phyloP scores from a whole-genome alignment of 2,888 invertebrate genomes.

The Monoplex corrugatus region DNA sequence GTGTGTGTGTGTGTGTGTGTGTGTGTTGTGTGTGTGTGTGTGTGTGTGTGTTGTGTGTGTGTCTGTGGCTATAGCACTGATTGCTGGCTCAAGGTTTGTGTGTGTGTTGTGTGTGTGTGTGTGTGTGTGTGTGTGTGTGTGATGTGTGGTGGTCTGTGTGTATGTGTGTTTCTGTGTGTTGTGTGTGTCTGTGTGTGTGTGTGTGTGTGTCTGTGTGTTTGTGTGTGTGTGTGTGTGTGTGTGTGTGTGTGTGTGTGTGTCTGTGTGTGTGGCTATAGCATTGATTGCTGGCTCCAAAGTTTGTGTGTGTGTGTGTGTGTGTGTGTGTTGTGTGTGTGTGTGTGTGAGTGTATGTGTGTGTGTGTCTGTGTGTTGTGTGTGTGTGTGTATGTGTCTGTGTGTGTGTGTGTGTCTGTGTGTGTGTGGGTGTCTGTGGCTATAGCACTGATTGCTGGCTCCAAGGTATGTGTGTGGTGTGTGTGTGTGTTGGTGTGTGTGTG shows the following conservation, averaged over 20 bases:
- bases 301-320: conserved; percentile 9
- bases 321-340: conserved; percentile 87
- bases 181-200: background rate
- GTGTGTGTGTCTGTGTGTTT: conserved; percentile 4
- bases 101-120: background rate
- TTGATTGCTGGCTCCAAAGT: no score
- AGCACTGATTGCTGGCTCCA: no score
- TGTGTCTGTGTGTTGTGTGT: conserved; percentile 83
- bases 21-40: conserved; percentile 90
- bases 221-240: background rate
- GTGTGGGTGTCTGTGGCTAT: conserved; percentile 85
- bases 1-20: conserved; percentile 85
- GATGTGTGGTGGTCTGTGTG: conserved; percentile 76
- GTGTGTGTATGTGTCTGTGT: conserved; percentile 90
- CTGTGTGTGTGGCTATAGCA: conserved; percentile 14
- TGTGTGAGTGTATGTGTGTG: conserved; percentile 85
- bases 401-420: conserved; percentile 84
- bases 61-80: background rate
- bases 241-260: conserved; percentile 14
- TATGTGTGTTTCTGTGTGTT: conserved; percentile 2
- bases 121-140: conserved; percentile 23
- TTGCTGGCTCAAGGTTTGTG: no score
- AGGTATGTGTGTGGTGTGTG: conserved; percentile 76
- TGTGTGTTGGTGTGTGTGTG: background rate
- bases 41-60: conserved; percentile 16